phyloP scores from a whole-genome alignment of 1,140 invertebrate species.

The Nymphalis io region DNA sequence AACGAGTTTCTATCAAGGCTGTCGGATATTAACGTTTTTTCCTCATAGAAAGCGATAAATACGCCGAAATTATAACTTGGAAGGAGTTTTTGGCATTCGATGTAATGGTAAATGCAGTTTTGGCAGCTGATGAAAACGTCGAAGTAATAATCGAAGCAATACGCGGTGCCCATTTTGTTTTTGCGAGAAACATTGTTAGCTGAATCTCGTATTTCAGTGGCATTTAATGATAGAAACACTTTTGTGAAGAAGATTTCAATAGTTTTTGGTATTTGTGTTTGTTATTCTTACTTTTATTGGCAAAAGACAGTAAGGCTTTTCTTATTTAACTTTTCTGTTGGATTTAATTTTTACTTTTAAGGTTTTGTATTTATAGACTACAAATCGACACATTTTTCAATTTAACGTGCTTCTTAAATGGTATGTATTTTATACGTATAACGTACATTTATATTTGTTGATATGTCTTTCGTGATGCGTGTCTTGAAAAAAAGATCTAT shows the following conservation, averaged over 20 bases:
- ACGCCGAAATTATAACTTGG: conserved; percentile 30
- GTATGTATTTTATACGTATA: too few relatives aligned
- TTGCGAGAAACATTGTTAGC: conserved; percentile 11
- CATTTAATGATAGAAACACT: background rate
- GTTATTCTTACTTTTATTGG: too few relatives aligned
- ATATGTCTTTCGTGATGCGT: too few relatives aligned
- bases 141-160: conserved; percentile 29
- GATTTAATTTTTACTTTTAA: too few relatives aligned
- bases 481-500: too few relatives aligned
- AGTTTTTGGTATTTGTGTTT: background rate
- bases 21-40: conserved; percentile 19
- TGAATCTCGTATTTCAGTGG: background rate
- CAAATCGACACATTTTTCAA: too few relatives aligned
- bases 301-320: too few relatives aligned
- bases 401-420: too few relatives aligned
- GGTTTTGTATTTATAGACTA: too few relatives aligned
- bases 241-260: background rate
- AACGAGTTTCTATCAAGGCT: conserved; percentile 19
- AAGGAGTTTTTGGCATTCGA: conserved; percentile 33
- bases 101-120: conserved; percentile 34
- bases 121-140: conserved; percentile 36
- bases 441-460: too few relatives aligned
- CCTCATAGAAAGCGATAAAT: conserved; percentile 13
- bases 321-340: too few relatives aligned
- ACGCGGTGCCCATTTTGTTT: conserved; percentile 10